Base-by-base conservation (phyloP, 2,888 invertebrate genomes). In the Megamerina dolium region DNA sequence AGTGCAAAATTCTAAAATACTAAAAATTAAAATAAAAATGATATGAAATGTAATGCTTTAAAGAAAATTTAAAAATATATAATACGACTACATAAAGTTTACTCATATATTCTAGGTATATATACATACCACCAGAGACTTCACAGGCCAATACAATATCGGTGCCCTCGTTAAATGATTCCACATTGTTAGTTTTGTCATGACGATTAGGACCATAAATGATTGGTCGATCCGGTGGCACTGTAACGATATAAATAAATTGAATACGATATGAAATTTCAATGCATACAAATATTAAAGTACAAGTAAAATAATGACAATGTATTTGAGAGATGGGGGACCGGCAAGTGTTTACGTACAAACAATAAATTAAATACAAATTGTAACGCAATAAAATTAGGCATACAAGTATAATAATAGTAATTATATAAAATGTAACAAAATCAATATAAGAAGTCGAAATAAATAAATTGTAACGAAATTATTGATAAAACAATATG, bases 81-180 rank as follows among this genome's bases (percentile, higher is more conserved):
- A n/a, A n/a, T n/a, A n/a, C n/a, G n/a, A n/a, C n/a, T n/a, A n/a
- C n/a, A n/a, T n/a, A n/a, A n/a, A n/a, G n/a, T n/a, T n/a, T n/a
- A n/a, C n/a, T n/a, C n/a, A n/a, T n/a, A n/a, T n/a, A n/a, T n/a
- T n/a, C n/a, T n/a, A n/a, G n/a, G n/a, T n/a, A n/a, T n/a, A n/a
- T n/a, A n/a, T 10, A 66, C 75, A 77, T 76, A 84, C 89, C 89
- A 73, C 87, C 88, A 56, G 80, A 79, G 10, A 87, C 87, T 77
- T 87, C 87, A 64, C 89, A 90, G 61, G 85, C 80, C 52, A 91
- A 78, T 59, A 82, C 78, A 38, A 91, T 83, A 63, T 87, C 84
- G 49, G 82, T 81, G 26, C 89, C 90, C 73, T 91, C 90, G 67
- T 88, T 89, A 73, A 88, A 90, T 18, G 86, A 83, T 66, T 87